Base-by-base conservation (phyloP, 2,888 invertebrate species). In the Scaptomyza parva region DNA sequence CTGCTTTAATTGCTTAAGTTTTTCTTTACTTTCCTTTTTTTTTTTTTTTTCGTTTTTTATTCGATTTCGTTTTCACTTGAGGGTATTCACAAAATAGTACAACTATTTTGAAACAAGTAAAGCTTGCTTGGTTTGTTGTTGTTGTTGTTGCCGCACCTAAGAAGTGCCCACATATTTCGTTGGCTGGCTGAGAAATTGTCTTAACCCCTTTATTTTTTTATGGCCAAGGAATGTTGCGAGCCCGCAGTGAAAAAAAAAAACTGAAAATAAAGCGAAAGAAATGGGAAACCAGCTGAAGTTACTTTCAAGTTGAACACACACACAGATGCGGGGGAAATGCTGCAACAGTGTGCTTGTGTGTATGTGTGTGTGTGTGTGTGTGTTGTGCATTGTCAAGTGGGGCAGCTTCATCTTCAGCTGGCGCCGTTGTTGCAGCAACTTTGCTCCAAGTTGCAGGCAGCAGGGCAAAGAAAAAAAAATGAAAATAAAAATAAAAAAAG, bases 321-420 rank as follows among this genome's bases (percentile, higher is more conserved):
- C 17, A 18, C 28, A 45, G 17, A 45, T 17, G 24, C 12, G 18
- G 30, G 5, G n/a, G 3, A 17, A 40, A 30, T 26, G 20, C 18
- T 51, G 33, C 61, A 53, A 45, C 14, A 9, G 44, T 33, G 30
- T 44, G 45, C 20, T 11, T 40, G 20, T 20, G 12, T 40, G 12
- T 24, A 26, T 44, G n/a, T n/a, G n/a, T n/a, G n/a, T n/a, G n/a
- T n/a, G n/a, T n/a, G n/a, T n/a, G n/a, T n/a, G n/a, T n/a, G n/a
- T n/a, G 43, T 58, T 60, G 52, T 57, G 66, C 67, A 57, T 60
- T 47, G 47, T 84, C 63, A 64, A 80, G 86, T 87, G 79, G 83
- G 81, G 88, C 79, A 87, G 70, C 88, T 61, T 64, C 82, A 78
- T 81, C 82, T 86, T 75, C 53, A 61, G 62, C 64, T 79, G 59